Percentiles rank a stretch among this genome's conserved stretches.
These are phyloP conservation scores for Sphyrna mokarran DNA, from an alignment of 2,113 vertebrate species.

Conservation along the genomic window DNA sequence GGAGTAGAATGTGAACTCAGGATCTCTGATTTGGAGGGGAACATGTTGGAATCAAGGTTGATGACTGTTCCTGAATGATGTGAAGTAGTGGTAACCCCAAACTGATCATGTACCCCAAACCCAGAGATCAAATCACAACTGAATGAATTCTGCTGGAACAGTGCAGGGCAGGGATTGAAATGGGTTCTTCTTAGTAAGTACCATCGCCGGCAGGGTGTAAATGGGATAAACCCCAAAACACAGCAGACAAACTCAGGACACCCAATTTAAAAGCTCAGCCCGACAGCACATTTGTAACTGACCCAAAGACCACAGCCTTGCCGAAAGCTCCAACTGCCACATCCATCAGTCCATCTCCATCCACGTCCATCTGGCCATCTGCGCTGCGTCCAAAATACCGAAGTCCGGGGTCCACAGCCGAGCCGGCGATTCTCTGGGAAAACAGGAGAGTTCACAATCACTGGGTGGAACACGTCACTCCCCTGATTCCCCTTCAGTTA, in stretches of 20 bases:
- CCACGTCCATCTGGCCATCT: slow-evolving; percentile 72
- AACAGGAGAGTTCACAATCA: background rate
- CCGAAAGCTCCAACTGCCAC: slow-evolving; percentile 85
- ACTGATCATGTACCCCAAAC: background rate
- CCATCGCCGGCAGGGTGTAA: too few species aligned
- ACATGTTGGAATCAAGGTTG: background rate
- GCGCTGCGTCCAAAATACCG: slow-evolving; percentile 89
- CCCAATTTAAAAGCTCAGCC: background rate
- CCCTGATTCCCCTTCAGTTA: background rate
- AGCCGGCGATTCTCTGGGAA: slow-evolving; percentile 69
- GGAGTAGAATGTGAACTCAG: background rate
- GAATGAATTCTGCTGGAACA: background rate
- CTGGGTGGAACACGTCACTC: background rate
- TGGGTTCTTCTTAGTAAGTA: background rate
- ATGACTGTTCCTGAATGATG: background rate
- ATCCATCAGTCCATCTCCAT: slow-evolving; percentile 79
- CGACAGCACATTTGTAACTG: background rate
- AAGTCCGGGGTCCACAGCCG: slow-evolving; percentile 60
- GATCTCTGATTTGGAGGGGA: background rate
- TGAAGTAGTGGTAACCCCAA: too few species aligned
- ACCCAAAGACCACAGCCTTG: slow-evolving; percentile 49
- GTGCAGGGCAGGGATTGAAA: background rate
- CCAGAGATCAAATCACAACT: background rate
- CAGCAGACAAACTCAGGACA: background rate
- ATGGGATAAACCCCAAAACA: background rate